phyloP scores from a whole-genome alignment of 2,797 vertebrate species.

The Coranthus polyacanthus region DNA sequence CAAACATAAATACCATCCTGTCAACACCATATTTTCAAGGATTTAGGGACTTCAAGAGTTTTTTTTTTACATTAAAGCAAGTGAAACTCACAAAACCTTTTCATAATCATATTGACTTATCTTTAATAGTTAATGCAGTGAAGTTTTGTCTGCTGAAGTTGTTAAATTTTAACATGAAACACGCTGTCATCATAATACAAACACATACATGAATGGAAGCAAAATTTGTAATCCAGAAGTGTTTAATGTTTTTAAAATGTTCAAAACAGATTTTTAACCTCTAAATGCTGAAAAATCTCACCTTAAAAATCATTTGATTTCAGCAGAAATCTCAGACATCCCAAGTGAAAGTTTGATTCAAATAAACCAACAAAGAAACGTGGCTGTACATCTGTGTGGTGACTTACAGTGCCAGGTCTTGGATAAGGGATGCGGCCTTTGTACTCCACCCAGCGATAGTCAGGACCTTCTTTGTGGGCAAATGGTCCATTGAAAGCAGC shows the following conservation, averaged over 20 bases:
- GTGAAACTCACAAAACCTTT: not conserved
- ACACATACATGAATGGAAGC: not conserved
- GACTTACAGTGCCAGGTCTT: slow-evolving; percentile 89
- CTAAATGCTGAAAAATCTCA: too few relatives aligned
- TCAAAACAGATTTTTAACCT: too few relatives aligned
- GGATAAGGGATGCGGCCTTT: slow-evolving; percentile 90
- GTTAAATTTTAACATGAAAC: not conserved
- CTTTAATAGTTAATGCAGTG: too few relatives aligned
- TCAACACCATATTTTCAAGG: not conserved
- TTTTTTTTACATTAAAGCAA: not conserved
- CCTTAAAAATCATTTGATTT: too few relatives aligned
- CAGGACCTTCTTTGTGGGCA: slow-evolving; percentile 88
- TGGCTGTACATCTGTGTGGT: not conserved
- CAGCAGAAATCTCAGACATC: too few relatives aligned
- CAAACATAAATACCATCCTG: slow-evolving; percentile 41
- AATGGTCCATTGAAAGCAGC: slow-evolving; percentile 91
- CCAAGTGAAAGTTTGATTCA: too few relatives aligned
- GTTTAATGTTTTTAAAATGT: too few relatives aligned
- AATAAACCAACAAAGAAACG: too few relatives aligned
- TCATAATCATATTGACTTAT: not conserved
- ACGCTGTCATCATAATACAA: not conserved
- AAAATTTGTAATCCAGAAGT: not conserved
- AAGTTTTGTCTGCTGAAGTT: slow-evolving; percentile 3
- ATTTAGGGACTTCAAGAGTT: not conserved
- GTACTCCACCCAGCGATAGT: slow-evolving; percentile 91